phyloP scores from a whole-genome alignment of 1,140 invertebrate species.

The Schlechtendalia chinensis region DNA sequence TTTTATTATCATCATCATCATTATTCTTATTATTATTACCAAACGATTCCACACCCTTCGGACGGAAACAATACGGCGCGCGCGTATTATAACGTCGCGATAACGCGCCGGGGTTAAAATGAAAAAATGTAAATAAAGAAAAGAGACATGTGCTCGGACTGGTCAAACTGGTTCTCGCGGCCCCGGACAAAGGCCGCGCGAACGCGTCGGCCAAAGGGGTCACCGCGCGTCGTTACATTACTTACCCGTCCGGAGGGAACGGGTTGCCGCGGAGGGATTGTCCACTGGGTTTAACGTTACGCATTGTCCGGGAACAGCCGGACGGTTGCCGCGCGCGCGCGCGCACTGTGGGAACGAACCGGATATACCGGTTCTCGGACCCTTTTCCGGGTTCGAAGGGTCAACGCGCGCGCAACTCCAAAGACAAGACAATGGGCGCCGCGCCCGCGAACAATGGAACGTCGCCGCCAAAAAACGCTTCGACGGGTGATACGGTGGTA shows the following conservation, averaged over 20 bases:
- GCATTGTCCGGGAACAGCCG: slow-evolving; percentile 38
- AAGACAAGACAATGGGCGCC: slow-evolving; percentile 40
- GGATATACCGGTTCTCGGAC: slow-evolving; percentile 49
- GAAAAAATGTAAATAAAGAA: neutral
- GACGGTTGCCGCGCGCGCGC: neutral
- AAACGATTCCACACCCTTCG: slow-evolving; percentile 9
- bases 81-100: neutral
- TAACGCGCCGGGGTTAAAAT: too few relatives aligned
- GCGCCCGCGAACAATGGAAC: neutral
- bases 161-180: slow-evolving; percentile 43
- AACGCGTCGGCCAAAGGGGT: neutral
- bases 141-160: slow-evolving; percentile 39
- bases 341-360: slow-evolving; percentile 37
- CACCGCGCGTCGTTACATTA: neutral
- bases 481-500: slow-evolving; percentile 35
- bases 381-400: slow-evolving; percentile 40
- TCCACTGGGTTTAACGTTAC: slow-evolving; percentile 15
- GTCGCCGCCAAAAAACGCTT: neutral
- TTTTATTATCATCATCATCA: too few relatives aligned
- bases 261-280: slow-evolving; percentile 31
- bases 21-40: too few relatives aligned
- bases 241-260: neutral
- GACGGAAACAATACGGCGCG: slow-evolving; percentile 14
- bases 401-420: slow-evolving; percentile 30
- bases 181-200: slow-evolving; percentile 35